Evolutionary conservation across 2,113 vertebrate species (phyloP), one percentile per base, ranked within the genome.

Genomic region (Nymphicus hollandicus): DNA sequence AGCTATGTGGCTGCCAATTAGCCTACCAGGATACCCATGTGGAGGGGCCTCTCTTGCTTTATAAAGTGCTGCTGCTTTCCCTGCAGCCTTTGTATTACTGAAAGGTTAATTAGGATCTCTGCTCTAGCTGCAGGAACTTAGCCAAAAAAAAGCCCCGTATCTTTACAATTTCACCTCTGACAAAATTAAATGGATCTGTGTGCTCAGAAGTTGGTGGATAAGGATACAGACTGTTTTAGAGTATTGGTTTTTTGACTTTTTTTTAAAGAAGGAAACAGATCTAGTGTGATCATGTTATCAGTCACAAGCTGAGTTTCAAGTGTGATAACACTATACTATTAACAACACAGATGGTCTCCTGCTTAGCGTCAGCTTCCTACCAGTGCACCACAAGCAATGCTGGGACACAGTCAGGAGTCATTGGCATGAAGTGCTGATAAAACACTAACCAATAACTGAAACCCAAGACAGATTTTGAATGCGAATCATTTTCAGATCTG

Each of bases 341-440:
- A 93, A 68, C 80, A 95, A 78, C 86, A 89, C 93, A 93, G 94
- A 93, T 87, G 89, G 96, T 84, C 91, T 87, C 81, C 65, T 50
- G 46, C 60, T 81, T 37, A 64, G 73, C 3, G 0, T 20, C 44
- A 81, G 17, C 47, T 74, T 91, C 29, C 55, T 66, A 81, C 77
- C 68, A 49, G 60, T 33, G 24, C 47, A 83, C 31, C 47, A 73
- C 8, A 3, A 70, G 77, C 12, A 17, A 79, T 13, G 18, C 47
- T 64, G 56, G 47, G 80, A 83, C 53, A 24, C 13, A 11, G 37
- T 43, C 68, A 90, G 29, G 74, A 86, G 77, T 81, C 80, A 71
- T 7, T 37, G 47, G n/a, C 19, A 11, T 7, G 1, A 95, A 90
- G 10, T 13, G 29, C 79, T 91, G 81, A 91, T 66, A 86, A 94